phyloP scores from a whole-genome alignment of 1,140 invertebrate genomes.

The Colletes latitarsis region DNA sequence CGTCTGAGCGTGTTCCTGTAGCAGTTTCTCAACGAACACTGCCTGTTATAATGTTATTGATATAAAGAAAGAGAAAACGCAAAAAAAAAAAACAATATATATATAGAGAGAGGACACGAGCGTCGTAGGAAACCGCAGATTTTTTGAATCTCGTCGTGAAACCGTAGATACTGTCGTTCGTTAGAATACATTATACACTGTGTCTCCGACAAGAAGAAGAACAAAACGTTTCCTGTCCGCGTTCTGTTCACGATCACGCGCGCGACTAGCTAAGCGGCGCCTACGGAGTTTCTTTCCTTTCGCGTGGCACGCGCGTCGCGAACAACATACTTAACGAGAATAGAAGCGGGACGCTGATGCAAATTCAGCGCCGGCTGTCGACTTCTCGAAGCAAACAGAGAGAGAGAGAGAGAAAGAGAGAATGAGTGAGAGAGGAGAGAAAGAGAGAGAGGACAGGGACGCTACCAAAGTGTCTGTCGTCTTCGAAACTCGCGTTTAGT shows the following conservation, averaged over 20 bases:
- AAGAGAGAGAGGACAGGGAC: neutral
- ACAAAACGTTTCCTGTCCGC: slow-evolving; percentile 26
- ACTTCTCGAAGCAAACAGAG: neutral
- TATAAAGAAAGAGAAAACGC: slow-evolving; percentile 7
- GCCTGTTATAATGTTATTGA: slow-evolving; percentile 61
- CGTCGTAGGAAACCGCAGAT: slow-evolving; percentile 23
- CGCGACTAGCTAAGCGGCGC: slow-evolving; percentile 34
- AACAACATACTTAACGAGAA: slow-evolving; percentile 5
- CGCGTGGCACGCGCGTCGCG: neutral
- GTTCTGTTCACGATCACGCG: slow-evolving; percentile 36
- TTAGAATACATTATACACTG: slow-evolving; percentile 10
- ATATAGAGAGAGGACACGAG: neutral
- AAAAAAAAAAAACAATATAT: slow-evolving; percentile 1
- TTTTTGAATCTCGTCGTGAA: slow-evolving; percentile 48
- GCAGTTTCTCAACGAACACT: slow-evolving; percentile 69
- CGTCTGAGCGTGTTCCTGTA: slow-evolving; percentile 45
- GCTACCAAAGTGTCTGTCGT: neutral
- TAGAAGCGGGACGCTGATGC: neutral
- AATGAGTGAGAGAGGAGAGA: neutral
- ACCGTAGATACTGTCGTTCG: slow-evolving; percentile 46
- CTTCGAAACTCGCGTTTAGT: slow-evolving; percentile 36
- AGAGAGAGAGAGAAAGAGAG: slow-evolving; percentile 1
- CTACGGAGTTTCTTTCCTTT: slow-evolving; percentile 51
- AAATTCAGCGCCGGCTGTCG: neutral
- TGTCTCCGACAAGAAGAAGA: slow-evolving; percentile 1